Evolutionary conservation across 2,797 vertebrate genomes (phyloP).

Genomic region (Cossypha dichroa): DNA sequence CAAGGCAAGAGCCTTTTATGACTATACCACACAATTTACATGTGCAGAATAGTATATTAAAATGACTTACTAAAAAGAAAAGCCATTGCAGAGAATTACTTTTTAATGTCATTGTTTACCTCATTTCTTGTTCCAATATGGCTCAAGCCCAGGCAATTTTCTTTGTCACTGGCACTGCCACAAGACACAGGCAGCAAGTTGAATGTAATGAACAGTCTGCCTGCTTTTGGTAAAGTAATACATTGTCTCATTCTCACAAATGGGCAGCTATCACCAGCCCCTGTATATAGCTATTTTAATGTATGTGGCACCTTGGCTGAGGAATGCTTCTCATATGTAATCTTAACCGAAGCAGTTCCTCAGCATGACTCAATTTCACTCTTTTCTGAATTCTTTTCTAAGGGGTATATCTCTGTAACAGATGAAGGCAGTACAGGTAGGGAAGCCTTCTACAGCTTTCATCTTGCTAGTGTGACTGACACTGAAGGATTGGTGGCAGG

Average conservation of each 20-base stretch:
- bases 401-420: background rate
- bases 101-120: slow-evolving; percentile 38
- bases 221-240: background rate
- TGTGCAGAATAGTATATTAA: background rate
- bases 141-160: slow-evolving; percentile 2
- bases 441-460: background rate
- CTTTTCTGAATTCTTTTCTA: background rate
- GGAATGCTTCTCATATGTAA: background rate
- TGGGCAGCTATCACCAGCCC: background rate
- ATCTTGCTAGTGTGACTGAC: background rate
- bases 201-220: slow-evolving; percentile 25
- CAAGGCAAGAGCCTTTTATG: background rate
- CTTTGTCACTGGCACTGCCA: slow-evolving; percentile 24
- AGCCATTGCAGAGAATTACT: background rate
- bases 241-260: slow-evolving; percentile 13
- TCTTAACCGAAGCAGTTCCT: background rate
- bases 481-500: background rate
- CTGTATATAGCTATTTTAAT: background rate
- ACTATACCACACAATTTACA: background rate
- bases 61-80: slow-evolving; percentile 27
- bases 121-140: slow-evolving; percentile 13
- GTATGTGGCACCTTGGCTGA: background rate
- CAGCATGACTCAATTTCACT: background rate
- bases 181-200: background rate
- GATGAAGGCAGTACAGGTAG: background rate